These are phyloP conservation scores for Charaxes varanes DNA, from an alignment of 1,140 invertebrate genomes.

Conservation along the genomic window DNA sequence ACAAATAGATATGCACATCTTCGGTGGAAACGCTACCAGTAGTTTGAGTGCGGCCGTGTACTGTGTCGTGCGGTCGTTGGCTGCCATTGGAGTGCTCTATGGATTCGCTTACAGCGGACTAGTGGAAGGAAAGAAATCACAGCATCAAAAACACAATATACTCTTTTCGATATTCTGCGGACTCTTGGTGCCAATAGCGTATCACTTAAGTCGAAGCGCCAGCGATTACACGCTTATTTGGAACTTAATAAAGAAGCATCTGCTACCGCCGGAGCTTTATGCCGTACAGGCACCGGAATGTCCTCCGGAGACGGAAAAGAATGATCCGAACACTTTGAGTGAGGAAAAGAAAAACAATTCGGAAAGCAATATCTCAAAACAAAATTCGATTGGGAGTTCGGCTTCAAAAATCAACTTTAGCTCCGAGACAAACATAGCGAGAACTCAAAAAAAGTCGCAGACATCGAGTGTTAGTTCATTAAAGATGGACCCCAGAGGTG, in stretches of 20 bases:
- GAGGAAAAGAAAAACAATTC: constrained; percentile 68
- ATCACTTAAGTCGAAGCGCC: constrained; percentile 93
- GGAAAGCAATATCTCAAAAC: constrained; percentile 72
- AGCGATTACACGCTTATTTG: constrained; percentile 93
- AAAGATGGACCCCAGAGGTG: constrained; percentile 75
- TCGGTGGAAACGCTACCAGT: constrained; percentile 97
- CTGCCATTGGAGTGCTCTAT: constrained; percentile 88
- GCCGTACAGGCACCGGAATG: constrained; percentile 61
- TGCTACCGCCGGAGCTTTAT: constrained; percentile 81
- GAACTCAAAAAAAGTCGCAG: constrained; percentile 60
- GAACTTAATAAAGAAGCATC: constrained; percentile 88
- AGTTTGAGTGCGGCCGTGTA: constrained; percentile 91
- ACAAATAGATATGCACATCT: constrained; percentile 97
- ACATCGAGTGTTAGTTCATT: constrained; percentile 64
- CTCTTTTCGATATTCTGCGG: constrained; percentile 97
- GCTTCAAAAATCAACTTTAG: constrained; percentile 71
- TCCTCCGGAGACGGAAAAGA: constrained; percentile 54
- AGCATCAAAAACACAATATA: constrained; percentile 82
- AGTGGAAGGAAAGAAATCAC: constrained; percentile 86
- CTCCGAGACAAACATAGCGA: constrained; percentile 68
- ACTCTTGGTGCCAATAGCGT: constrained; percentile 89
- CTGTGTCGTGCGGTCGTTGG: constrained; percentile 86
- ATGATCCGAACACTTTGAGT: constrained; percentile 40
- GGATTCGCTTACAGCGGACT: constrained; percentile 92
- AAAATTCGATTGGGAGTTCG: constrained; percentile 68